Evolutionary conservation across 2,113 vertebrate species (phyloP).

Genomic region (Brachirus orientalis): DNA sequence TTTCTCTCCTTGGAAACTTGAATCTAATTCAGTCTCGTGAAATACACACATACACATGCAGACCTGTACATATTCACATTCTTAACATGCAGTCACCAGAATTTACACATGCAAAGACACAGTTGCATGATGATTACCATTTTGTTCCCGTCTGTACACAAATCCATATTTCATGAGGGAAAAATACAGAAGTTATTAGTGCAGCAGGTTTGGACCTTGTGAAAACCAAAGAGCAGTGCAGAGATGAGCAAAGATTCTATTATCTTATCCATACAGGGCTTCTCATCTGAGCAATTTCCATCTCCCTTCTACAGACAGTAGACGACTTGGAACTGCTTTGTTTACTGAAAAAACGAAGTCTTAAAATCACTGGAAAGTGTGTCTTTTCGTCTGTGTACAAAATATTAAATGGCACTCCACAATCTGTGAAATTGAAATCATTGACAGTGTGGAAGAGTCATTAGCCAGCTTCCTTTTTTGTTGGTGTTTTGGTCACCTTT

Average conservation of each 20-base stretch:
- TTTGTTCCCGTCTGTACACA: constrained; percentile 73
- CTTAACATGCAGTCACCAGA: constrained; percentile 48
- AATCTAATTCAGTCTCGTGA: constrained; percentile 80
- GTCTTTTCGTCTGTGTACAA: constrained; percentile 56
- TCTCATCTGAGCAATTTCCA: constrained; percentile 58
- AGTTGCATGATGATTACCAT: constrained; percentile 75
- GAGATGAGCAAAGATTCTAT: constrained; percentile 48
- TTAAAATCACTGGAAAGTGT: constrained; percentile 41
- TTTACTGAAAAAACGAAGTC: constrained; percentile 54
- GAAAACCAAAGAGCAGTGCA: constrained; percentile 61
- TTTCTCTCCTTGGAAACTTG: constrained; percentile 76
- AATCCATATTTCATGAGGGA: constrained; percentile 82
- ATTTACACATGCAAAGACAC: constrained; percentile 31
- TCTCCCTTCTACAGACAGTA: constrained; percentile 43
- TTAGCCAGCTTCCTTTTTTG: constrained; percentile 35
- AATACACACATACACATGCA: constrained; percentile 59
- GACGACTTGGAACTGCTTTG: constrained; percentile 45
- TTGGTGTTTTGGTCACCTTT: constrained; percentile 18
- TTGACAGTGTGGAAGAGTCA: constrained; percentile 55
- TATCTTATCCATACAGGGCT: constrained; percentile 50
- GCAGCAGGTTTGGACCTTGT: constrained; percentile 67
- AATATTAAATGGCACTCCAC: constrained; percentile 45
- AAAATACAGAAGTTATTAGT: constrained; percentile 69
- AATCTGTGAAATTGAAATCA: constrained; percentile 71
- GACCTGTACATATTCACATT: constrained; percentile 28